Conservation (phyloP, 2,888 invertebrate species). For the Ganaspis brasiliensis region DNA sequence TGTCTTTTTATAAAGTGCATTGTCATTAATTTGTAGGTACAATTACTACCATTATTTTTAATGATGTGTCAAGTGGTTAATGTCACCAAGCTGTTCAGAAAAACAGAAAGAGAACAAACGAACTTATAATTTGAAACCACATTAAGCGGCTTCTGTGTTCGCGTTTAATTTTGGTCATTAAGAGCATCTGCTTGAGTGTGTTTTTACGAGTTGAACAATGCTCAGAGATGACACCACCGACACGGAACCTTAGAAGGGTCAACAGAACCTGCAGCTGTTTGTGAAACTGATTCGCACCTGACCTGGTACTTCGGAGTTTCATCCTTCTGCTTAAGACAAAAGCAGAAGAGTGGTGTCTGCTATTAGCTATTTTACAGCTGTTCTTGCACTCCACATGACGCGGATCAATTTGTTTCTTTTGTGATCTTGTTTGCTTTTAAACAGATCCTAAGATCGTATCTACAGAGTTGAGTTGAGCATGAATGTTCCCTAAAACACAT, state of each 20-base stretch:
- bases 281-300: conserved; percentile 41
- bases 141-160: background rate
- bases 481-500: too few relatives aligned
- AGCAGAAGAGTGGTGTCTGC: background rate
- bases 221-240: conserved; percentile 7
- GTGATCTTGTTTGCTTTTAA: conserved; percentile 18
- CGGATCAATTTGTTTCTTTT: conserved; percentile 21
- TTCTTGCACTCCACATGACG: conserved; percentile 19
- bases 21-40: too few relatives aligned
- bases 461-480: background rate
- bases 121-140: background rate
- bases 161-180: background rate
- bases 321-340: conserved; percentile 1
- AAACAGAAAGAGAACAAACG: too few relatives aligned
- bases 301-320: conserved; percentile 1
- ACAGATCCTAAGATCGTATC: background rate
- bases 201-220: background rate
- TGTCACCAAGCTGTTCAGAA: too few relatives aligned
- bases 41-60: too few relatives aligned
- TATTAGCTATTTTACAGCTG: conserved; percentile 31
- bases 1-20: too few relatives aligned
- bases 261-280: conserved; percentile 23
- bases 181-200: background rate
- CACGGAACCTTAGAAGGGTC: background rate
- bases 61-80: too few relatives aligned